phyloP scores from a whole-genome alignment of 2,888 invertebrate genomes.

The Ptychoptera albimana region DNA sequence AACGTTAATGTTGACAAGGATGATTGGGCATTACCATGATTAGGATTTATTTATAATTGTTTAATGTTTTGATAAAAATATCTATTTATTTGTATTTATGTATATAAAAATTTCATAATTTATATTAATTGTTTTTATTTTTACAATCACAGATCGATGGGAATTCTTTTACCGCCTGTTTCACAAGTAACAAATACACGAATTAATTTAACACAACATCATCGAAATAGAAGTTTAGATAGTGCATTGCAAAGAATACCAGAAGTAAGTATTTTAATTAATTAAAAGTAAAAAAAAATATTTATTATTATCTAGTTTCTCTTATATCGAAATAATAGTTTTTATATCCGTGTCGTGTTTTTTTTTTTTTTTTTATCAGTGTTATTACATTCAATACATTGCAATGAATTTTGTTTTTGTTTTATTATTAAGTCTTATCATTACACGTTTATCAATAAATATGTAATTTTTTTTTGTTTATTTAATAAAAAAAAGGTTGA shows the following conservation, averaged over 20 bases:
- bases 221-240: constrained; percentile 78
- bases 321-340: too few species aligned
- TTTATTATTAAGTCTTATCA: neutral
- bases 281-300: neutral
- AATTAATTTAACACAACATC: constrained; percentile 46
- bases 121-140: constrained; percentile 1
- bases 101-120: neutral
- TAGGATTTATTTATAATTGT: too few species aligned
- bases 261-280: constrained; percentile 37
- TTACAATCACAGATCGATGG: constrained; percentile 26
- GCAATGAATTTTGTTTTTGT: neutral
- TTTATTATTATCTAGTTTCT: too few species aligned
- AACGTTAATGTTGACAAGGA: too few species aligned
- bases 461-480: too few species aligned
- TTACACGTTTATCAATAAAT: too few species aligned
- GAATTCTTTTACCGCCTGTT: constrained; percentile 30
- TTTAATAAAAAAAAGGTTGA: constrained; percentile 26
- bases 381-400: neutral
- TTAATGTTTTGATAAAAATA: neutral
- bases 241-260: constrained; percentile 80
- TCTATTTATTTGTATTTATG: neutral
- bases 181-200: constrained; percentile 31
- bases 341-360: too few species aligned
- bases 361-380: neutral
- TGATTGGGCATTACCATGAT: too few species aligned